Evolutionary conservation across 2,797 vertebrate genomes (phyloP).

Genomic region (Intellagama lesueurii): DNA sequence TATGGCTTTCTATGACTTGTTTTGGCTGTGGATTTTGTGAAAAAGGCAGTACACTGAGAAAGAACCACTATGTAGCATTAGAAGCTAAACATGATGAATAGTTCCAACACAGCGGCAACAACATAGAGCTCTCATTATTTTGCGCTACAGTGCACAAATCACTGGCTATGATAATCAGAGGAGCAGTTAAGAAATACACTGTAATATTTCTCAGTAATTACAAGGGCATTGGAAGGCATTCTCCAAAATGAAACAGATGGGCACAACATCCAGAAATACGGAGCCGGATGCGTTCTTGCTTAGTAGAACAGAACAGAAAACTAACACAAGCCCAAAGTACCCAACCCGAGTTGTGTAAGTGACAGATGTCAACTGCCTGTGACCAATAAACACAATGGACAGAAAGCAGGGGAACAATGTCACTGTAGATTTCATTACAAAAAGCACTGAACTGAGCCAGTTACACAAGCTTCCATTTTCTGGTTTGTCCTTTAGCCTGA

Average conservation of each 20-base stretch:
- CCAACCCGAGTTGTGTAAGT: background rate
- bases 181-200: background rate
- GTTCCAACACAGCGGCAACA: background rate
- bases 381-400: background rate
- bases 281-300: background rate
- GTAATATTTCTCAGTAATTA: background rate
- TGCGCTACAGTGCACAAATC: background rate
- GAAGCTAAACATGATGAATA: background rate
- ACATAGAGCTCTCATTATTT: background rate
- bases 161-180: background rate
- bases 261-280: background rate
- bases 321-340: background rate
- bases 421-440: background rate
- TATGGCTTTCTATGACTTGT: background rate
- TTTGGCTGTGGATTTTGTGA: background rate
- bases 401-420: background rate
- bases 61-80: background rate
- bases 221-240: background rate
- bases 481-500: background rate
- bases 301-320: background rate
- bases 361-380: background rate
- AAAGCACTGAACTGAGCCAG: background rate
- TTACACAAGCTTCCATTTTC: background rate
- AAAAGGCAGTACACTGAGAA: background rate
- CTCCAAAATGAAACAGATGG: background rate